These are phyloP conservation scores for Vannuccia rotundouncinata DNA, from an alignment of 2,888 invertebrate genomes.

Conservation along the genomic window DNA sequence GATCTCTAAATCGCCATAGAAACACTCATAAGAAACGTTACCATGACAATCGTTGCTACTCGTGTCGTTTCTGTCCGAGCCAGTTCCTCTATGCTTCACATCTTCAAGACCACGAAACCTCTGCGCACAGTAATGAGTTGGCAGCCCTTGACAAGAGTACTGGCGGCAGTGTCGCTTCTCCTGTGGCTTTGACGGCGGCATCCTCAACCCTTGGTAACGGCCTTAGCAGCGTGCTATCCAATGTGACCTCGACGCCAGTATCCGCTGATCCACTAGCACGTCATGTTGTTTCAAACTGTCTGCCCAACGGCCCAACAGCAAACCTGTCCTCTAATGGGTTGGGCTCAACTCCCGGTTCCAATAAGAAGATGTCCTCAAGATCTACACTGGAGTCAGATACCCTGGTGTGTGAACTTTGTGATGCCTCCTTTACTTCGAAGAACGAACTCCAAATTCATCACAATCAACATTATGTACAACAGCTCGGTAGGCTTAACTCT, in stretches of 20 bases:
- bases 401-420: conserved; percentile 1
- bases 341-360: neutral
- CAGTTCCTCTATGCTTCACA: conserved; percentile 34
- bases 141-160: neutral
- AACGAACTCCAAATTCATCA: neutral
- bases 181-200: neutral
- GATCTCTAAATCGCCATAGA: conserved; percentile 33
- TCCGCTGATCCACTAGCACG: neutral
- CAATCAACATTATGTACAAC: conserved; percentile 15
- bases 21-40: conserved; percentile 27
- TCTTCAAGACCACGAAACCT: conserved; percentile 33
- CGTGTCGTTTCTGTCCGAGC: conserved; percentile 32
- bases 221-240: neutral
- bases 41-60: conserved; percentile 18
- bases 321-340: neutral
- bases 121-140: neutral
- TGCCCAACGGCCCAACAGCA: neutral
- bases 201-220: neutral
- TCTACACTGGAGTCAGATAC: neutral
- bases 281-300: neutral
- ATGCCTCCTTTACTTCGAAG: neutral
- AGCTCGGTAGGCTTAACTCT: neutral
- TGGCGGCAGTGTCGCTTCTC: neutral
- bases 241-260: neutral
- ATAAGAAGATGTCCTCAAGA: neutral